A percentile compares a stretch with the other conserved stretches of the same genome.
phyloP scores from a whole-genome alignment of 2,888 invertebrate species.

The Eilema griseolum region DNA sequence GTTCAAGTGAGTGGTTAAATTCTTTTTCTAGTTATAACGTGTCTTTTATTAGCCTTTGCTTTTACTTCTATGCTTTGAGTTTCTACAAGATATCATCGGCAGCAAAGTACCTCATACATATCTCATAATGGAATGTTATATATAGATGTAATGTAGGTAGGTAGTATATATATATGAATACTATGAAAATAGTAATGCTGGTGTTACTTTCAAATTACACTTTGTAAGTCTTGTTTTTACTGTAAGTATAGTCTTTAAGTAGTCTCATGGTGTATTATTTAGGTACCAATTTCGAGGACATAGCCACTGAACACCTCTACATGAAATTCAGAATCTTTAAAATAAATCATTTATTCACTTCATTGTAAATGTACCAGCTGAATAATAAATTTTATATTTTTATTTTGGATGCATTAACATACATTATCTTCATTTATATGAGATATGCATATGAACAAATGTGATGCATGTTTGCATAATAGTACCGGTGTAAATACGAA shows the following conservation, averaged over 20 bases:
- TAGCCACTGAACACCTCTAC: too few species aligned
- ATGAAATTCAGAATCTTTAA: too few species aligned
- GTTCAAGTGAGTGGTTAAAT: constrained; percentile 24
- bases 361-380: not conserved
- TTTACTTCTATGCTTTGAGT: constrained; percentile 41
- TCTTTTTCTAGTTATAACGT: constrained; percentile 29
- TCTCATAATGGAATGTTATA: not conserved
- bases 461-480: not conserved
- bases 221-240: not conserved
- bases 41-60: constrained; percentile 48
- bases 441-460: not conserved
- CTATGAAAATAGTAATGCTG: not conserved
- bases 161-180: constrained; percentile 1
- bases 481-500: too few species aligned
- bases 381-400: too few species aligned
- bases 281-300: too few species aligned
- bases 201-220: constrained; percentile 6
- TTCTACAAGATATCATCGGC: constrained; percentile 28
- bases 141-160: not conserved
- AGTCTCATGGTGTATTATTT: not conserved
- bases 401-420: not conserved
- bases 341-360: too few species aligned
- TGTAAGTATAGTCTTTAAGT: not conserved
- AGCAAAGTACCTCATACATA: too few species aligned
- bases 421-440: not conserved